Base-by-base conservation (phyloP, 2,797 vertebrate species). In the Pelobates cultripes region DNA sequence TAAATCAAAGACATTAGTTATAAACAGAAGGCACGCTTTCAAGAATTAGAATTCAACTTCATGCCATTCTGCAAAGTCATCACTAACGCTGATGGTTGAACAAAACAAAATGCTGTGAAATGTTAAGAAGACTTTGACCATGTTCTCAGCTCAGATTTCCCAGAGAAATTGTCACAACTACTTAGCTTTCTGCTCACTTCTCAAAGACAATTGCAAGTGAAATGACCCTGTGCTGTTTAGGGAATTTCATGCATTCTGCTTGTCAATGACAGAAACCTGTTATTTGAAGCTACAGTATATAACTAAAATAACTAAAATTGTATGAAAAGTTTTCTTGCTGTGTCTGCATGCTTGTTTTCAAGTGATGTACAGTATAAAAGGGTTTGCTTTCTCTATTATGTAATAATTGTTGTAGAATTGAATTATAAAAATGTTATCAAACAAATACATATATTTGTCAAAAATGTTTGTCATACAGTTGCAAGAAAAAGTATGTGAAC, bases 191-290 rank as follows among this genome's bases (percentile, higher is more conserved):
- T 69, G 53, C 77, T 78, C 66, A 83, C 81, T 83, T 64, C 76
- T 79, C 76, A 83, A 83, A 83, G 81, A 78, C 81, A 79, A 75
- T 83, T 78, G 76, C 76, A 79, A 79, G 76, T 79, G 81, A 83
- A 83, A 79, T 75, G 81, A 83, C 71, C 81, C 76, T 74, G 67
- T 53, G 17, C 40, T 83, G 71, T 44, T 74, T 41, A 61, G 81
- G 81, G 76, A 83, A 82, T 82, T 82, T 47, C 70, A 47, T 78
- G 70, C 78, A 78, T 73, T 82, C 70, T 73, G 63, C 61, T 73
- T 73, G 75, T 82, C 81, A 82, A 61, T 78, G 81, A 78, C 75
- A 78, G 66, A 55, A 78, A 17, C 63, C 73, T 71, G 55, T 60
- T 64, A 67, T 83, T 43, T 74, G 70, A 83, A 78, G 43, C 63